Evolutionary conservation across 2,113 vertebrate species (phyloP).

Genomic region (Ameiurus melas): DNA sequence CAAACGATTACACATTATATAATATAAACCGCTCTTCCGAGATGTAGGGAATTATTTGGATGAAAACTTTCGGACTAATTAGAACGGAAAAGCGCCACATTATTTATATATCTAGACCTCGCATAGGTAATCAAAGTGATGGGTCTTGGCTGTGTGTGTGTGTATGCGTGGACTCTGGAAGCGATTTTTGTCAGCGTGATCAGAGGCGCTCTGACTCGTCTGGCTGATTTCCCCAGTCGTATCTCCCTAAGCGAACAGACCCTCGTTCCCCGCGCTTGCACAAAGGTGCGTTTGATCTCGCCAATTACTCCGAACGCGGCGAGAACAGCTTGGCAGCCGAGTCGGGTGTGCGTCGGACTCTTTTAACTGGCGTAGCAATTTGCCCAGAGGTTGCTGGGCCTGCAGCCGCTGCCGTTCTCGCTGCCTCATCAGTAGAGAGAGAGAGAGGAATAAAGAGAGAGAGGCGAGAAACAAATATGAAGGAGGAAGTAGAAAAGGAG

Average conservation of each 20-base stretch:
- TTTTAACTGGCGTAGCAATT: constrained; percentile 75
- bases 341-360: constrained; percentile 73
- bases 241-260: constrained; percentile 68
- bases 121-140: constrained; percentile 8
- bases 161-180: constrained; percentile 55
- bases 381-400: constrained; percentile 63
- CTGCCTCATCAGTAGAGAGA: constrained; percentile 72
- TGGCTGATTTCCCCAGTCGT: constrained; percentile 67
- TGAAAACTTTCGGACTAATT: not conserved
- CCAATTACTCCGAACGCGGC: constrained; percentile 72
- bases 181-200: constrained; percentile 61
- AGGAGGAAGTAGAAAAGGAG: constrained; percentile 7
- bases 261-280: constrained; percentile 68
- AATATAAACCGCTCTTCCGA: not conserved
- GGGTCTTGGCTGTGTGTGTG: constrained; percentile 1
- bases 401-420: constrained; percentile 57
- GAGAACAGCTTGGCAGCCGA: constrained; percentile 70
- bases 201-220: constrained; percentile 66
- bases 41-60: not conserved
- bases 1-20: not conserved
- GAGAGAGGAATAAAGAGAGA: constrained; percentile 50
- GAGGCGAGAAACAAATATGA: constrained; percentile 46
- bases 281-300: constrained; percentile 77
- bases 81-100: not conserved
- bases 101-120: not conserved